Percentiles rank a stretch among this genome's conserved stretches.
Evolutionary conservation across 2,797 vertebrate genomes (phyloP).

Genomic region (Onychomys leucogaster): DNA sequence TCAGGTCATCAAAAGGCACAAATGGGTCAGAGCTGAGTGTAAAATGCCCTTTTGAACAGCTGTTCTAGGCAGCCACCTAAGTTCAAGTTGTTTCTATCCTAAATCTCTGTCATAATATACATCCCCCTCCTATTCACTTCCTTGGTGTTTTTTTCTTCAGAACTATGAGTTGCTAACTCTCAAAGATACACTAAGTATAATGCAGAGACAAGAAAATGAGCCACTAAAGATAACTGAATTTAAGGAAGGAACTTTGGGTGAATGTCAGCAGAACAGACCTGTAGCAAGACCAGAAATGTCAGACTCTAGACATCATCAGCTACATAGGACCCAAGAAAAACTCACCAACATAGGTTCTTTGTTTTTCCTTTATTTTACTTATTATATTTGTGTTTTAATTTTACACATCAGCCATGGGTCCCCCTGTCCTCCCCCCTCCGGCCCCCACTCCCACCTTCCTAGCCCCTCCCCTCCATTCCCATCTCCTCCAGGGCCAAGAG

Average conservation of each 20-base stretch:
- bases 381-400: no score
- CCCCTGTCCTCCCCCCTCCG: no score
- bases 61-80: background rate
- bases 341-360: background rate
- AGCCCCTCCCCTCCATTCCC: no score
- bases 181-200: background rate
- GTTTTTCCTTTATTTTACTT: no score
- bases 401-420: no score
- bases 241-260: background rate
- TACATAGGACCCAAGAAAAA: background rate
- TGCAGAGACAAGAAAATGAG: slow-evolving; percentile 44
- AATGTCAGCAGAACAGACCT: background rate
- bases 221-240: background rate
- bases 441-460: no score
- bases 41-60: background rate
- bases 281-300: background rate
- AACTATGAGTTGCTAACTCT: background rate
- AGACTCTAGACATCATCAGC: background rate
- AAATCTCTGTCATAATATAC: background rate
- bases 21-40: background rate
- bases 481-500: no score
- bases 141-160: background rate
- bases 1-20: background rate
- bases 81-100: background rate
- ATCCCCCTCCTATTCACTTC: background rate